phyloP scores from a whole-genome alignment of 2,888 invertebrate species.

The Gymnocheta viridis region DNA sequence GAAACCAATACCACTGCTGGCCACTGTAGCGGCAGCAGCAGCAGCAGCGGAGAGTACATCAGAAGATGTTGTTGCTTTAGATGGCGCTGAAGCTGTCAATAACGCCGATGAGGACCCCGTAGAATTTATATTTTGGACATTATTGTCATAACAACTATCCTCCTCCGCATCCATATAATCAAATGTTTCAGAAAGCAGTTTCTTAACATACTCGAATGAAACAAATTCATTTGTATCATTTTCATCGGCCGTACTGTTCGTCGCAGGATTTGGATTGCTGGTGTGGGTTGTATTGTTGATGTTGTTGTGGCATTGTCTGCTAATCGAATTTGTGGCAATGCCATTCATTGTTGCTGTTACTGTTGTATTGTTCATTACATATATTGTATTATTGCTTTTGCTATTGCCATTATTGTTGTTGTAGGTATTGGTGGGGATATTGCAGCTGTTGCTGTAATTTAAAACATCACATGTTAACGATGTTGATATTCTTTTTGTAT shows the following conservation, averaged over 20 bases:
- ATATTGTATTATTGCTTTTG: conserved; percentile 49
- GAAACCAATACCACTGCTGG: conserved; percentile 57
- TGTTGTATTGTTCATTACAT: conserved; percentile 48
- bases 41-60: conserved; percentile 47
- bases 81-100: conserved; percentile 28
- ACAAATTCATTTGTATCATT: conserved; percentile 77
- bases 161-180: conserved; percentile 73
- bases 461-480: conserved; percentile 56
- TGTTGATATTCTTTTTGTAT: conserved; percentile 40
- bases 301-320: conserved; percentile 64
- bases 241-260: conserved; percentile 48
- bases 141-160: conserved; percentile 39
- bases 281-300: conserved; percentile 34
- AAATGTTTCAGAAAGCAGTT: conserved; percentile 79
- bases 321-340: conserved; percentile 69
- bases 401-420: conserved; percentile 2
- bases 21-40: conserved; percentile 15
- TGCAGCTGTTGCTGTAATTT: conserved; percentile 37
- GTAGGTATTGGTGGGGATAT: not conserved
- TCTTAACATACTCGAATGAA: conserved; percentile 82
- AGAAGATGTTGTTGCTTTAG: conserved; percentile 52
- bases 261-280: conserved; percentile 38
- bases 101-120: not conserved
- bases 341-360: conserved; percentile 49
- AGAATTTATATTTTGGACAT: conserved; percentile 43